Evolutionary conservation across 2,113 vertebrate genomes (phyloP).

Genomic region (Nasalis larvatus): DNA sequence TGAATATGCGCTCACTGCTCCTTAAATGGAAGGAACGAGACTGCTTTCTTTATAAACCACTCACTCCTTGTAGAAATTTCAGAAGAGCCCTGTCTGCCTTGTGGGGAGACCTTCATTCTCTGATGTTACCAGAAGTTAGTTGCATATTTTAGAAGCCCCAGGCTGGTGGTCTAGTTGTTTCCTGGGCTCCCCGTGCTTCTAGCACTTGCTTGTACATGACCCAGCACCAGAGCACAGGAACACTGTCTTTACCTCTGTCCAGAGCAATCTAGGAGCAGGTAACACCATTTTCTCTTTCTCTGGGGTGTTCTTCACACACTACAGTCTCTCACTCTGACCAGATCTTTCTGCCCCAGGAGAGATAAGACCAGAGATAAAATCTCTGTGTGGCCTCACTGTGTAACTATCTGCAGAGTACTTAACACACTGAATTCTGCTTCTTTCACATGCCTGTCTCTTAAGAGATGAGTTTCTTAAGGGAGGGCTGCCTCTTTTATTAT

Average conservation of each 20-base stretch:
- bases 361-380: background rate
- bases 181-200: background rate
- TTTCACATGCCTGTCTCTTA: background rate
- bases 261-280: background rate
- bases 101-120: background rate
- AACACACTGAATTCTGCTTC: background rate
- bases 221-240: too few relatives aligned
- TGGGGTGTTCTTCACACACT: background rate
- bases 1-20: background rate
- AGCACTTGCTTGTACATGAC: too few relatives aligned
- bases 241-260: background rate
- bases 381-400: too few relatives aligned
- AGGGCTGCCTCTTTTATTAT: background rate
- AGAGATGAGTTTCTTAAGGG: background rate
- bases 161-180: background rate
- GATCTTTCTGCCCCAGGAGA: background rate
- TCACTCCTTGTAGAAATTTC: background rate
- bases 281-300: background rate
- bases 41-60: background rate
- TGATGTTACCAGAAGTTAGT: background rate
- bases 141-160: rapidly evolving
- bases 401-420: background rate
- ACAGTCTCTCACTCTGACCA: background rate
- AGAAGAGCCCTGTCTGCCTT: background rate
- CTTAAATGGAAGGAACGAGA: background rate